Percentiles rank a stretch among this genome's conserved stretches.
Evolutionary conservation across 2,113 vertebrate genomes (phyloP).

Genomic region (Gavia stellata): DNA sequence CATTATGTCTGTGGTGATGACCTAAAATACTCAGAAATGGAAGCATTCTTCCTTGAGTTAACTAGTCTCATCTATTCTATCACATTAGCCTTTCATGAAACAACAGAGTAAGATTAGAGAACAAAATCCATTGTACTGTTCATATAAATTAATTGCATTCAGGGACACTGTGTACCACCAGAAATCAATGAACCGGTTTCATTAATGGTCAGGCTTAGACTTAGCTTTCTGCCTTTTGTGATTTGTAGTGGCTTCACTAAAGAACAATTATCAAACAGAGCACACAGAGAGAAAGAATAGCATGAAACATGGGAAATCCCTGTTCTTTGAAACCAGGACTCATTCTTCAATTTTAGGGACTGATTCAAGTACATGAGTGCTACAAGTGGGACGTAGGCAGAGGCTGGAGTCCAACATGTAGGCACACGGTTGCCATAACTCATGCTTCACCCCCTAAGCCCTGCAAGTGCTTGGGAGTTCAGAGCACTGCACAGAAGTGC

Average conservation of each 20-base stretch:
- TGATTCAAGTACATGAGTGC: not conserved
- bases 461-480: not conserved
- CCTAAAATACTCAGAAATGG: not conserved
- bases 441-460: not conserved
- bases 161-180: not conserved
- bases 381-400: not conserved
- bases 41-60: not conserved
- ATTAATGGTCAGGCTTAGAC: not conserved
- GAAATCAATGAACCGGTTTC: not conserved
- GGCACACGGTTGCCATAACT: not conserved
- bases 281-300: not conserved
- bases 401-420: not conserved
- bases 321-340: not conserved
- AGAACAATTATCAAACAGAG: not conserved
- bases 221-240: not conserved
- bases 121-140: not conserved
- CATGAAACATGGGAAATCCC: not conserved
- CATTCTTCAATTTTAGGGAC: not conserved
- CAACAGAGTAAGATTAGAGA: constrained; percentile 4
- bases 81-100: not conserved
- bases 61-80: not conserved
- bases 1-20: not conserved
- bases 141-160: constrained; percentile 26
- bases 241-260: not conserved
- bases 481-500: not conserved